Base-by-base conservation (phyloP, 2,113 vertebrate species). In the Calcarius ornatus region DNA sequence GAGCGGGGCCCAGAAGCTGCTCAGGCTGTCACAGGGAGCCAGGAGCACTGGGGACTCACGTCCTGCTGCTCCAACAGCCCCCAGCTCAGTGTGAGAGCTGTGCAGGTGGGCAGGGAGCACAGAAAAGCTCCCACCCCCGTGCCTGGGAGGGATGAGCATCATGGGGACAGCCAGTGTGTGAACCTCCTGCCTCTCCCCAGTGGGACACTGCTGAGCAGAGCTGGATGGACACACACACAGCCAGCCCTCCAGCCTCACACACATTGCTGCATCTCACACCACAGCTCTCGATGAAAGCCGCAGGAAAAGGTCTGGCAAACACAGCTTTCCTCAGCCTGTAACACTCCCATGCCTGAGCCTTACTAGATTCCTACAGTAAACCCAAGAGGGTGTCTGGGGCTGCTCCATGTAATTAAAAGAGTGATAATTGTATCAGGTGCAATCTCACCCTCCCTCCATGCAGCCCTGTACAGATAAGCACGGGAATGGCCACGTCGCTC, bases 91-190 rank as follows among this genome's bases (percentile, higher is more conserved):
- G 0, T 4, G 22, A 43, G 42, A 64, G 72, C 54, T 0, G 1
- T 24, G 48, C 7, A 0, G 56, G 22, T 6, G 48, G 59, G 21
- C 80, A 50, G 63, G 10, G 0, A 6, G 45, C 2, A 2, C n/a
- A 7, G 69, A 20, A 42, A 31, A 73, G 45, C 81, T 61, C 87
- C 71, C 64, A 20, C 8, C n/a, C 18, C 50, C 0, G 1, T 6
- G 50, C 60, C 38, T 1, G 1, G 38, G 38, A 64, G 33, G 38
- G 51, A n/a, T 0, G 2, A 66, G 56, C 73, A 31, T 3, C 23
- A 2, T 0, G 1, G 64, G 51, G 42, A 53, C 5, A 0, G 5
- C 9, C 1, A 1, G 17, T 0, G 0, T 20, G 51, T 5, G 61
- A 60, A 11, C 30, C 27, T 33, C 16, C 23, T 2, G 4, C 14